phyloP scores from a whole-genome alignment of 2,113 vertebrate genomes.

The Ginglymostoma cirratum region DNA sequence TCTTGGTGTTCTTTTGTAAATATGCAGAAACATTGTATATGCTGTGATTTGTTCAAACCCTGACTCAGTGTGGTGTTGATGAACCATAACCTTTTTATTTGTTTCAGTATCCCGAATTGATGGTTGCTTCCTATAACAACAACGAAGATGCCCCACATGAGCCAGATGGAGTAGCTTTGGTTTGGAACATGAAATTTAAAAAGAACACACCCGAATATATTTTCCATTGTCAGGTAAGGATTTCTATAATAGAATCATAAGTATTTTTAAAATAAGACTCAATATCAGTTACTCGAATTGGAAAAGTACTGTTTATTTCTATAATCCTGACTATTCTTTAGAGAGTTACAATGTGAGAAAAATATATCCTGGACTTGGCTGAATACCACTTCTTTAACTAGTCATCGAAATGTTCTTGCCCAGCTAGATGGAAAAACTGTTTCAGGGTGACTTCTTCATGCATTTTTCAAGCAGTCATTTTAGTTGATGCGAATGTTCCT shows the following conservation, averaged over 20 bases:
- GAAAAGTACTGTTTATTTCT: background rate
- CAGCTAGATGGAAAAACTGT: slow-evolving; percentile 60
- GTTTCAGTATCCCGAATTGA: slow-evolving; percentile 81
- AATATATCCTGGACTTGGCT: slow-evolving; percentile 53
- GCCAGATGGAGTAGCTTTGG: slow-evolving; percentile 86
- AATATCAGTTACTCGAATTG: background rate
- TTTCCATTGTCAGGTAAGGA: slow-evolving; percentile 89
- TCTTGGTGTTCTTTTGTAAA: background rate
- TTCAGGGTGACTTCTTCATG: background rate
- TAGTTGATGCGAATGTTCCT: background rate
- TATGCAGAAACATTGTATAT: background rate
- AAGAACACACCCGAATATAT: slow-evolving; percentile 93
- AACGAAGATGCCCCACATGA: slow-evolving; percentile 95
- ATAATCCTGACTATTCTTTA: background rate
- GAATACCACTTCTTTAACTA: slow-evolving; percentile 79
- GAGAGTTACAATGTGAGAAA: background rate
- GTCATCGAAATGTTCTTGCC: slow-evolving; percentile 66
- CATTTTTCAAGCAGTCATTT: background rate
- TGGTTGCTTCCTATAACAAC: slow-evolving; percentile 96
- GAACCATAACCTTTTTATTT: slow-evolving; percentile 23
- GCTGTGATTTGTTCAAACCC: background rate
- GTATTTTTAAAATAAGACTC: background rate
- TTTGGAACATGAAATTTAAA: slow-evolving; percentile 99
- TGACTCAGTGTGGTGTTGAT: background rate
- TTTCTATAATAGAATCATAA: background rate